A percentile compares a stretch with the other conserved stretches of the same genome.
Conservation (phyloP, 2,797 vertebrate species). For the Epinephelus coioides region DNA sequence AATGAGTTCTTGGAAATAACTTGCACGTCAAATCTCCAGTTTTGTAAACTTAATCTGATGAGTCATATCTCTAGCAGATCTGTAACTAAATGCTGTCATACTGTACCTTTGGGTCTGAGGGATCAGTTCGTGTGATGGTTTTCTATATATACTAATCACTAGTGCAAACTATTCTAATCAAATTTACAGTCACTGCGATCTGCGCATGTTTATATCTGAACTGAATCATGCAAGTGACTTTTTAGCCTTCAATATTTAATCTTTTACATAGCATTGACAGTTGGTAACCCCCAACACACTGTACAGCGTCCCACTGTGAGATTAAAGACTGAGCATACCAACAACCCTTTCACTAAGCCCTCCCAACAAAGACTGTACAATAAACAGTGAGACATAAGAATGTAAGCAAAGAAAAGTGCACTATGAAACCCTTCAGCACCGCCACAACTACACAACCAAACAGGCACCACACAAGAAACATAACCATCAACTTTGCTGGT, state of each 20-base stretch:
- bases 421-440: slow-evolving; percentile 3
- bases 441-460: slow-evolving; percentile 4
- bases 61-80: background rate
- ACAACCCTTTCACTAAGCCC: slow-evolving; percentile 34
- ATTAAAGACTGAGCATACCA: slow-evolving; percentile 56
- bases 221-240: slow-evolving; percentile 14
- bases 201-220: background rate
- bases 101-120: background rate
- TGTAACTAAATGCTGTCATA: background rate
- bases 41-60: slow-evolving; percentile 3
- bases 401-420: slow-evolving; percentile 40
- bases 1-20: background rate
- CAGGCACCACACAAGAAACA: background rate
- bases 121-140: background rate
- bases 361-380: slow-evolving; percentile 44
- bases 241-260: slow-evolving; percentile 26
- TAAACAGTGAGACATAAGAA: slow-evolving; percentile 53
- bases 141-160: background rate
- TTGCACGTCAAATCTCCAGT: background rate
- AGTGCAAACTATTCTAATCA: background rate
- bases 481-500: background rate
- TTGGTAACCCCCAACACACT: slow-evolving; percentile 13
- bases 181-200: slow-evolving; percentile 2
- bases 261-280: slow-evolving; percentile 36
- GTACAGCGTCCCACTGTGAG: background rate